Percentiles rank a stretch among this genome's conserved stretches.
Evolutionary conservation across 2,113 vertebrate genomes (phyloP).

Genomic region (Campylomormyrus numenius): DNA sequence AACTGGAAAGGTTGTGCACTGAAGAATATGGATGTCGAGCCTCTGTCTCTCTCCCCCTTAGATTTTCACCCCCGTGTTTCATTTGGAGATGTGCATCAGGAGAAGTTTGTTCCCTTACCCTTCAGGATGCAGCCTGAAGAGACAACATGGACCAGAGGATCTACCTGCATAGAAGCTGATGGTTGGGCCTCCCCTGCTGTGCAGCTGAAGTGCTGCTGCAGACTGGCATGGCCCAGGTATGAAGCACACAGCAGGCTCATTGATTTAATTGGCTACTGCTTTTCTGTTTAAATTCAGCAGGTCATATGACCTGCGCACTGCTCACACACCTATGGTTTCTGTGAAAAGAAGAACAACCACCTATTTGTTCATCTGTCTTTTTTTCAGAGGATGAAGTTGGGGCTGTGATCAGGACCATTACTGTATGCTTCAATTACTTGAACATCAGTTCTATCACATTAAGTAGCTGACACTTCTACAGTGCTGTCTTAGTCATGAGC

Average conservation of each 20-base stretch:
- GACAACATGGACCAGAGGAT: not conserved
- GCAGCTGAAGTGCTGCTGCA: not conserved
- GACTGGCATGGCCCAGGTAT: not conserved
- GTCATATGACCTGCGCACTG: constrained; percentile 47
- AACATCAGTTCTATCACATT: not conserved
- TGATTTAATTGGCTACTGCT: constrained; percentile 61
- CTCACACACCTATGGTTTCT: constrained; percentile 26
- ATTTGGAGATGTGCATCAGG: not conserved
- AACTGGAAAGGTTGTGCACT: not conserved
- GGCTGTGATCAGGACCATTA: not conserved
- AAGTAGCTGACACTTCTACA: not conserved
- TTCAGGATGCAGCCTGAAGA: not conserved
- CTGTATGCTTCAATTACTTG: not conserved
- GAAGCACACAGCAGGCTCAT: constrained; percentile 31
- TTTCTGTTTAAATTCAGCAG: constrained; percentile 57
- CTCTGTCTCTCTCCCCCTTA: not conserved
- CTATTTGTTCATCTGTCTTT: constrained; percentile 49
- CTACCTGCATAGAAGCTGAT: not conserved
- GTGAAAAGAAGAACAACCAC: constrained; percentile 51
- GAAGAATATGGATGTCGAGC: not conserved
- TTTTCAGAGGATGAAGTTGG: constrained; percentile 35
- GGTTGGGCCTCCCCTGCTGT: not conserved
- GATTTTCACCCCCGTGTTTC: not conserved
- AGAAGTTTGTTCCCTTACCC: not conserved
- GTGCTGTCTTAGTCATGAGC: not conserved